Evolutionary conservation across 2,888 invertebrate species (phyloP).

Genomic region (Tholera decimalis): DNA sequence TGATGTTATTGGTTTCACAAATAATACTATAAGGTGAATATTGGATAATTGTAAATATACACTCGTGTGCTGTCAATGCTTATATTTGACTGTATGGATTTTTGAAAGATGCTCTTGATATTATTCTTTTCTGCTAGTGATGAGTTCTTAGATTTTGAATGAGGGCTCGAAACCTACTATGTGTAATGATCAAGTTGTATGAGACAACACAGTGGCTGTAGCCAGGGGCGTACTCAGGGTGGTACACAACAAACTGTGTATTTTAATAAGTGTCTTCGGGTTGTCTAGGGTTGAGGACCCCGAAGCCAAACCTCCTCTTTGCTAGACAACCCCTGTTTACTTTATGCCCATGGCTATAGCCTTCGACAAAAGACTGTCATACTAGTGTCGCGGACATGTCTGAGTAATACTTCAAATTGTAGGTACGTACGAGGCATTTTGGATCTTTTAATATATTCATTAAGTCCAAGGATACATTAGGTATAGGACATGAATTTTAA

Average conservation of each 20-base stretch:
- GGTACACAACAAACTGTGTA: conserved; percentile 25
- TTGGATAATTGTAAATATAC: conserved; percentile 56
- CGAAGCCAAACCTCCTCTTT: conserved; percentile 47
- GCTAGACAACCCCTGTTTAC: conserved; percentile 36
- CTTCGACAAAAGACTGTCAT: conserved; percentile 55
- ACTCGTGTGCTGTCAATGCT: conserved; percentile 45
- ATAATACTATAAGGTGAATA: conserved; percentile 39
- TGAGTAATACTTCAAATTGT: conserved; percentile 32
- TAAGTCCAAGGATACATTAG: conserved; percentile 29
- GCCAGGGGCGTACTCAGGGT: conserved; percentile 24
- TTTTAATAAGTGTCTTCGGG: conserved; percentile 33
- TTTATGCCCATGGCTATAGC: conserved; percentile 32
- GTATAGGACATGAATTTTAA: conserved; percentile 21
- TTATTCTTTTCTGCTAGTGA: conserved; percentile 36
- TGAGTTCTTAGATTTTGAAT: conserved; percentile 38
- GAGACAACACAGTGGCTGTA: conserved; percentile 40
- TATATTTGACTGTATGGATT: conserved; percentile 44
- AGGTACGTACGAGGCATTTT: conserved; percentile 13
- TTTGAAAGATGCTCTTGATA: conserved; percentile 43
- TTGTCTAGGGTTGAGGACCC: conserved; percentile 47
- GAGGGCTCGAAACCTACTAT: conserved; percentile 33
- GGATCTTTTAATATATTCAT: conserved; percentile 24
- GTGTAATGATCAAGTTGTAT: conserved; percentile 34
- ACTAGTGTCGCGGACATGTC: conserved; percentile 45
- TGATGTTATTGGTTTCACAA: conserved; percentile 52